Evolutionary conservation across 2,113 vertebrate genomes (phyloP), one percentile per base, ranked within the genome.

Genomic region (Leiothrix lutea): DNA sequence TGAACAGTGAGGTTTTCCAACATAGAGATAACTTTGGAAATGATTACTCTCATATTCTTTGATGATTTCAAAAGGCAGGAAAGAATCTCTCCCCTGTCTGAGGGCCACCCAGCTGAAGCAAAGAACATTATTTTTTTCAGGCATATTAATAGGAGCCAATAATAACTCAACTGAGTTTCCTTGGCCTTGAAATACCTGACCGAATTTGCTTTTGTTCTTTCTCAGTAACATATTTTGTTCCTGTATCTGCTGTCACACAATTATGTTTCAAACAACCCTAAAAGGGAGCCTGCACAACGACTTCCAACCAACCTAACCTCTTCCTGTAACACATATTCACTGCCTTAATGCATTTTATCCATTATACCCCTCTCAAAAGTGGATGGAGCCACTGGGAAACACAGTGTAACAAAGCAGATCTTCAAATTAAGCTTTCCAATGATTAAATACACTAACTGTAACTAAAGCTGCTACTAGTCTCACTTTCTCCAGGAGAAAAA

Each of bases 21-120:
- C 92, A 78, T 0, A 93, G 81, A 97, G 86, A 95, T 91, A 93
- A 92, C 88, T 97, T 97, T 95, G 91, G 95, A 98, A 97, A 91
- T 72, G n/a, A 95, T 92, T 96, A 88, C 80, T 92, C 79, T 94
- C n/a, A 16, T 87, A 83, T 78, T 92, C 94, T 97, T 96, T 94
- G 90, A 96, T 94, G 91, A 96, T 92, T 97, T 96, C 96, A 97
- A 97, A 97, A 92, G 95, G 79, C 94, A 95, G 96, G 95, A 98
- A 97, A 97, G 95, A 97, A 96, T 90, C 94, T 96, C 97, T 97
- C 95, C 94, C 95, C 78, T 87, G 94, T 96, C 90, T 11, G 73
- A 97, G 91, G 88, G 95, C 93, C 95, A 93, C 92, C 75, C 95
- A 94, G 93, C 60, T 72, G 56, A 91, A 95, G 88, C 36, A 81